Percentiles rank a stretch among this genome's conserved stretches.
Conservation (phyloP, 2,113 vertebrate genomes). For the Murina feae region DNA sequence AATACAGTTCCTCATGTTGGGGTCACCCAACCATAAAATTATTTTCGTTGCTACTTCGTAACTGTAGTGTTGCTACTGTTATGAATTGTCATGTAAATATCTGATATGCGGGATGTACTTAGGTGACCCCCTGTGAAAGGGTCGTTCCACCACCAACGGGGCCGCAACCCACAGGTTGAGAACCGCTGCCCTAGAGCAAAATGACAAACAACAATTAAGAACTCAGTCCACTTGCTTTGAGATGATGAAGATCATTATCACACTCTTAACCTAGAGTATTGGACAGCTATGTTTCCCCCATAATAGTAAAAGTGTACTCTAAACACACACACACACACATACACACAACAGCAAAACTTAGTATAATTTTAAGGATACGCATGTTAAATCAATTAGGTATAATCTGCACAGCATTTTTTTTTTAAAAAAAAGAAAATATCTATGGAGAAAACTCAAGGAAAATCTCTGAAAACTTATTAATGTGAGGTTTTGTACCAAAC, state of each 20-base stretch:
- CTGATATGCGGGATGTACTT: too few relatives aligned
- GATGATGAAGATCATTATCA: not conserved
- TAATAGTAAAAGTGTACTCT: not conserved
- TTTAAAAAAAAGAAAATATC: conserved; percentile 30
- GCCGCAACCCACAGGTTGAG: too few relatives aligned
- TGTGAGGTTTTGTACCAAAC: conserved; percentile 57
- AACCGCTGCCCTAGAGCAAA: too few relatives aligned
- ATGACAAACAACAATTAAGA: conserved; percentile 19
- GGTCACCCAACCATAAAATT: too few relatives aligned
- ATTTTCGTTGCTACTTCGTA: too few relatives aligned
- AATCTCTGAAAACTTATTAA: conserved; percentile 43
- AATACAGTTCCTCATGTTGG: too few relatives aligned
- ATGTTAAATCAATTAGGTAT: conserved; percentile 43
- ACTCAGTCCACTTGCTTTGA: not conserved
- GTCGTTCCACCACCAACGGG: too few relatives aligned
- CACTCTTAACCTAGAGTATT: not conserved
- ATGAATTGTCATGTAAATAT: too few relatives aligned
- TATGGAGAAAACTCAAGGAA: conserved; percentile 52
- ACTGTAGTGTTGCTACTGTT: too few relatives aligned
- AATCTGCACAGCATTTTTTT: not conserved
- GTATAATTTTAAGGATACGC: not conserved
- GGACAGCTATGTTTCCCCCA: not conserved
- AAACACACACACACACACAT: too few relatives aligned
- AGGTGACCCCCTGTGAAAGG: too few relatives aligned
- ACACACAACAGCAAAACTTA: conserved; percentile 1